Percentiles rank a stretch among this genome's conserved stretches.
phyloP scores from a whole-genome alignment of 2,113 vertebrate genomes.

The Ciconia maguari region DNA sequence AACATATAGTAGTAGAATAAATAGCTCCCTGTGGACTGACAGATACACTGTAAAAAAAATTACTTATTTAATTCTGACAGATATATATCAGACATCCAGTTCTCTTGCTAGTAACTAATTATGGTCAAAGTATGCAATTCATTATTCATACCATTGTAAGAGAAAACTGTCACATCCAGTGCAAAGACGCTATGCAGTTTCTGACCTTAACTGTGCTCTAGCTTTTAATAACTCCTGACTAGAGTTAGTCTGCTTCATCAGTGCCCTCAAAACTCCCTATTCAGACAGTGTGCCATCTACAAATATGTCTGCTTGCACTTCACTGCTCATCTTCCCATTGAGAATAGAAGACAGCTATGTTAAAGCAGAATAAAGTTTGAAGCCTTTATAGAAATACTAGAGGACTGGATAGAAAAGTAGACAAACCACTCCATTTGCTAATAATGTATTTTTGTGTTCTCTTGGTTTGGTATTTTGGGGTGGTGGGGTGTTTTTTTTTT shows the following conservation, averaged over 20 bases:
- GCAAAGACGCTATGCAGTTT: neutral
- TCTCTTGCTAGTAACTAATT: constrained; percentile 18
- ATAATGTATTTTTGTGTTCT: neutral
- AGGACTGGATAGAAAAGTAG: neutral
- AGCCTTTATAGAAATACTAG: neutral
- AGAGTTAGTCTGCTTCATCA: neutral
- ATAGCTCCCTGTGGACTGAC: neutral
- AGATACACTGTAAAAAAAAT: neutral
- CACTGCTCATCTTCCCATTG: neutral
- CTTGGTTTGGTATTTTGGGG: neutral
- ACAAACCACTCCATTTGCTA: neutral
- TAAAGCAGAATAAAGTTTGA: neutral
- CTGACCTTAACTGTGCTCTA: neutral
- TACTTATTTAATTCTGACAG: constrained; percentile 5
- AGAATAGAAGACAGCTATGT: neutral
- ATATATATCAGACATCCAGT: neutral
- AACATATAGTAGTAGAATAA: neutral
- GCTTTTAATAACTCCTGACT: neutral
- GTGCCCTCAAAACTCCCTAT: neutral
- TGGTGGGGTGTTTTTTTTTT: neutral
- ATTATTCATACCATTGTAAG: constrained; percentile 4
- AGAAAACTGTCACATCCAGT: neutral
- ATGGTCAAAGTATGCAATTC: neutral
- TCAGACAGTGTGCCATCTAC: neutral
- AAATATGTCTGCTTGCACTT: neutral